Evolutionary conservation across 2,888 invertebrate species (phyloP), one percentile per base, ranked within the genome.

Genomic region (Campopleginae sp.): DNA sequence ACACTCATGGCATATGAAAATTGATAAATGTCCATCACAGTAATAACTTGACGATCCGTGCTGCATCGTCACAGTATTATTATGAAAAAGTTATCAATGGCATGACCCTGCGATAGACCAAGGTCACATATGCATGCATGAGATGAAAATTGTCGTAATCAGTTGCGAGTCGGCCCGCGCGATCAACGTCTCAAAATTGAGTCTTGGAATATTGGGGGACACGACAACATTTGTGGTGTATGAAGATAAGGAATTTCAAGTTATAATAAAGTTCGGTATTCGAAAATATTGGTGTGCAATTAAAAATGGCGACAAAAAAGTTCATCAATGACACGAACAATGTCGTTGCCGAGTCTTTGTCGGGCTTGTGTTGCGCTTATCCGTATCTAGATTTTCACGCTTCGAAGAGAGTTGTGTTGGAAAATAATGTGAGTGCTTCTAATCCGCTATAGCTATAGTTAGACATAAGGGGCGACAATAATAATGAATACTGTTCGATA

Each of bases 371-470:
- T 78, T 86, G 86, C 46, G 81, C 89, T 0, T 93, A 92, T 87
- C 93, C 93, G 5, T 90, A 91, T 70, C 90, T 93, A 48, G 90
- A 91, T 70, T 90, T 91, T 80, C 91, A 93, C 68, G 58, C 75
- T 8, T 80, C 88, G 2, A 92, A 92, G 77, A 90, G 89, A 89
- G 91, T 93, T 38, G 89, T 93, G 7, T 76, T 93, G 12, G 87
- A 89, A 63, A 90, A 91, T 12, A 80, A 89, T 31, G 93, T 93
- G 88, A 72, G 92, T 90, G 7, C 51, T 66, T 76, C 19, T 44
- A 8, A 71, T 12, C 23, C 14, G 65, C 7, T 23, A 23, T 19
- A 14, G 42, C 44, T 27, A 44, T n/a, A 27, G 42, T n/a, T 17
- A 48, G 27, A 27, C 10, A 27, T 58, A 58, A 58, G 14, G 14